Conservation (phyloP, 2,888 invertebrate species). For the Gastracanthus pulcherrimus region DNA sequence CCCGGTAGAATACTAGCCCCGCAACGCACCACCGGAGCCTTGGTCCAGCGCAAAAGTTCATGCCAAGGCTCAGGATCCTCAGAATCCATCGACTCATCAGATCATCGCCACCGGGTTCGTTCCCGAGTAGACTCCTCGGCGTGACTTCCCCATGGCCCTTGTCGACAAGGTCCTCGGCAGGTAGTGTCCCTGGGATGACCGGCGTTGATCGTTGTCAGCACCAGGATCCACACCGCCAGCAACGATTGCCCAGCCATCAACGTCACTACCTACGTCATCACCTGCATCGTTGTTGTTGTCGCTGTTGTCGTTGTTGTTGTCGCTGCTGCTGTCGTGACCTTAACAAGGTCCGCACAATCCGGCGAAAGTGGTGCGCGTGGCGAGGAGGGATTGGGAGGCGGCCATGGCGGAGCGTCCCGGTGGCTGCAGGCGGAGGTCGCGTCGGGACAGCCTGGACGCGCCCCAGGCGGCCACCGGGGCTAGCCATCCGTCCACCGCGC, state of each 20-base stretch:
- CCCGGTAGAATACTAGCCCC: slow-evolving; percentile 2
- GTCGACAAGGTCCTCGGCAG: background rate
- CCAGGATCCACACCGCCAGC: too few relatives aligned
- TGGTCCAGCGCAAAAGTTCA: slow-evolving; percentile 1
- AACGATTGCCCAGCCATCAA: too few relatives aligned
- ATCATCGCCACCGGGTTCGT: background rate
- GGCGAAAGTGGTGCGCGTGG: slow-evolving; percentile 76
- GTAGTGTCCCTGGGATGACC: too few relatives aligned
- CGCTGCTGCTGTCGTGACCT: background rate
- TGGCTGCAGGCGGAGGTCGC: slow-evolving; percentile 71
- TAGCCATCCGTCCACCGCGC: slow-evolving; percentile 59
- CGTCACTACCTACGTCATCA: too few relatives aligned
- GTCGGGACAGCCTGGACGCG: slow-evolving; percentile 75
- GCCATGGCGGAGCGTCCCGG: slow-evolving; percentile 74
- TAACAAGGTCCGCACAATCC: background rate
- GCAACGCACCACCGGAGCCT: background rate
- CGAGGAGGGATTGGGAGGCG: slow-evolving; percentile 69
- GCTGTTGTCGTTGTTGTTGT: background rate
- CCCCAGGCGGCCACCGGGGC: slow-evolving; percentile 70
- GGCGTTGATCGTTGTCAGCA: too few relatives aligned
- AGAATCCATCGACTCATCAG: too few relatives aligned
- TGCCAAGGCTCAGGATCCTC: slow-evolving; percentile 5
- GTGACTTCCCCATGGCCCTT: background rate
- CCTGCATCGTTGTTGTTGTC: background rate
- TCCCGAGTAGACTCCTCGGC: too few relatives aligned